Evolutionary conservation across 1,140 invertebrate species (phyloP).

Genomic region (Hylaeus volcanicus): DNA sequence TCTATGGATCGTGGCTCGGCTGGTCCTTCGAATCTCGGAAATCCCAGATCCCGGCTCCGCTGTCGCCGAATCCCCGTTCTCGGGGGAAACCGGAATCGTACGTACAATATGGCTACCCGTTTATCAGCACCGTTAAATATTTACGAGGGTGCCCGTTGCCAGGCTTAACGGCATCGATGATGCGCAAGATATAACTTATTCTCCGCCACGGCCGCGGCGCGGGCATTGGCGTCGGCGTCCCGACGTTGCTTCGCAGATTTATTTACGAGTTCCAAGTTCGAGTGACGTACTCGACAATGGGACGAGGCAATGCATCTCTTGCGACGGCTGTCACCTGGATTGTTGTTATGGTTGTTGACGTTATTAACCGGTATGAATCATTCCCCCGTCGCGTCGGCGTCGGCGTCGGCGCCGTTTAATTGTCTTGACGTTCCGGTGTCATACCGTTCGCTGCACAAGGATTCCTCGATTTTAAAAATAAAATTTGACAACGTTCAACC

Average conservation of each 20-base stretch:
- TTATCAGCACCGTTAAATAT: constrained; percentile 18
- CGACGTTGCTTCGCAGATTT: not conserved
- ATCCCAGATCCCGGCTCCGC: not conserved
- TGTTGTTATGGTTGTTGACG: not conserved
- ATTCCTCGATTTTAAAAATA: no score
- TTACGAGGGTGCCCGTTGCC: not conserved
- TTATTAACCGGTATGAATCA: not conserved
- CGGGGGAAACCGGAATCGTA: no score
- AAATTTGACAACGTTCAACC: no score
- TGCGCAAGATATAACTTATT: not conserved
- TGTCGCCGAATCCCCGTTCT: not conserved
- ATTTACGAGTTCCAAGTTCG: not conserved
- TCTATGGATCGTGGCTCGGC: constrained; percentile 49
- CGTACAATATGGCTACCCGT: not conserved
- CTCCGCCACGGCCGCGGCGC: not conserved
- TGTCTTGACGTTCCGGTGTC: no score
- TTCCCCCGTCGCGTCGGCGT: no score
- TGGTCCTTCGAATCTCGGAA: constrained; percentile 35
- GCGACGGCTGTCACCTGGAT: no score
- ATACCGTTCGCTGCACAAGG: no score
- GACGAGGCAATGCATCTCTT: no score
- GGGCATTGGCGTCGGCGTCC: not conserved
- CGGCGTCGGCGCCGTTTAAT: no score
- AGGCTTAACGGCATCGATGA: not conserved
- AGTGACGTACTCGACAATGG: not conserved